Percentiles rank a stretch among this genome's conserved stretches.
Evolutionary conservation across 2,797 vertebrate genomes (phyloP).

Genomic region (Loriculus beryllinus): DNA sequence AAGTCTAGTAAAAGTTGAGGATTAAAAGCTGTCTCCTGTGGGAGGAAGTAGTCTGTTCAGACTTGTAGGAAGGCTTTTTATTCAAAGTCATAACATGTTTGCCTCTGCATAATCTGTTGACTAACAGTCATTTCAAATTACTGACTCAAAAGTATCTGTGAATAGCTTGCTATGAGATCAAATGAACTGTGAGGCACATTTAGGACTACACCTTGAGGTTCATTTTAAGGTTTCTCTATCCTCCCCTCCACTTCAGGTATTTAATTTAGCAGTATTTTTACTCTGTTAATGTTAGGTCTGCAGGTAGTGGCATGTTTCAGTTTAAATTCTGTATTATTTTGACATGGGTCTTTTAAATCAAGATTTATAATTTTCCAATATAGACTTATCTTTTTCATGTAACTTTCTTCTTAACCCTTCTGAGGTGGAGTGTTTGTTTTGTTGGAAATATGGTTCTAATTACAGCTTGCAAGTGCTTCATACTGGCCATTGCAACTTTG

Average conservation of each 20-base stretch:
- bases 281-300: background rate
- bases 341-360: background rate
- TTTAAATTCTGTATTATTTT: background rate
- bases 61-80: slow-evolving; percentile 60
- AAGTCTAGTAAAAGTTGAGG: slow-evolving; percentile 57
- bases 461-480: background rate
- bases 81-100: slow-evolving; percentile 61
- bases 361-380: background rate
- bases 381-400: background rate
- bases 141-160: slow-evolving; percentile 58
- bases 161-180: slow-evolving; percentile 43
- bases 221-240: slow-evolving; percentile 50
- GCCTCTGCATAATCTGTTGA: slow-evolving; percentile 61
- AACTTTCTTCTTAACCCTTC: background rate
- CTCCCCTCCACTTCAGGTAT: background rate
- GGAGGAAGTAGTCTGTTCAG: slow-evolving; percentile 71
- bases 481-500: background rate
- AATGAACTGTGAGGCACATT: slow-evolving; percentile 20
- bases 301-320: background rate
- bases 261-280: slow-evolving; percentile 41
- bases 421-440: background rate
- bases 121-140: slow-evolving; percentile 66
- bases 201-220: slow-evolving; percentile 28
- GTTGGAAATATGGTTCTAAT: background rate
- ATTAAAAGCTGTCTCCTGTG: slow-evolving; percentile 65